Conservation (phyloP, 1,140 invertebrate genomes). For the Zaprionus inermis region DNA sequence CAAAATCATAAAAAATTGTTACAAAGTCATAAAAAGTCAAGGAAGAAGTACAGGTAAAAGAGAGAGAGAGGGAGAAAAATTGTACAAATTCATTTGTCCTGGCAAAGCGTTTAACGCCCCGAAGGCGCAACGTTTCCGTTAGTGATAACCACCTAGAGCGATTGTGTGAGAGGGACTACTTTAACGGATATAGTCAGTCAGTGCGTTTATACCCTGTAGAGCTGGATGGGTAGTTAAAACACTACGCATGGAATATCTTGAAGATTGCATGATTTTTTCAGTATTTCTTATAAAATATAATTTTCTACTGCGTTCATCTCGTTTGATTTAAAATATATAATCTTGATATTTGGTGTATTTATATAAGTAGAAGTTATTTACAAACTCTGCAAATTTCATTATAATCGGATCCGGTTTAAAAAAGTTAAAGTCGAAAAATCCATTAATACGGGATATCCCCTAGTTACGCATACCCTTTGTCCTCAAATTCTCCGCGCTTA, state of each 20-base stretch:
- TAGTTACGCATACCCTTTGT: background rate
- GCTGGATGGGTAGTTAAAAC: background rate
- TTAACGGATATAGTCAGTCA: slow-evolving; percentile 7
- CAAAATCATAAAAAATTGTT: slow-evolving; percentile 78
- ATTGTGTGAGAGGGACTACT: background rate
- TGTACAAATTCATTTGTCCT: slow-evolving; percentile 60
- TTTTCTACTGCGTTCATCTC: background rate
- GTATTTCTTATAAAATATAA: background rate
- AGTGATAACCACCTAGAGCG: slow-evolving; percentile 66
- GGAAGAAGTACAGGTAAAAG: slow-evolving; percentile 39
- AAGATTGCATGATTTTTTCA: background rate
- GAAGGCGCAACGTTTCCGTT: slow-evolving; percentile 57
- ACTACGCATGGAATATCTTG: too few relatives aligned
- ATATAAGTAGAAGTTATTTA: background rate
- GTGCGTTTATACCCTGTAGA: slow-evolving; percentile 23
- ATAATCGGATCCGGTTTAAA: background rate
- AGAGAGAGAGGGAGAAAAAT: slow-evolving; percentile 33
- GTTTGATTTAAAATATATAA: background rate
- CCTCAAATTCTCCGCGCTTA: background rate
- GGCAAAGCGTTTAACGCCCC: slow-evolving; percentile 60
- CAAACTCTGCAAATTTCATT: background rate
- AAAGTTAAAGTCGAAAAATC: background rate
- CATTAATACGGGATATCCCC: background rate
- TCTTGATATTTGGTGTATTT: background rate
- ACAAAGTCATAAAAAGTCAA: slow-evolving; percentile 80